A percentile compares a stretch with the other conserved stretches of the same genome.
These are phyloP conservation scores for Amphiprion percula DNA, from an alignment of 2,113 vertebrate genomes.

Conservation along the genomic window DNA sequence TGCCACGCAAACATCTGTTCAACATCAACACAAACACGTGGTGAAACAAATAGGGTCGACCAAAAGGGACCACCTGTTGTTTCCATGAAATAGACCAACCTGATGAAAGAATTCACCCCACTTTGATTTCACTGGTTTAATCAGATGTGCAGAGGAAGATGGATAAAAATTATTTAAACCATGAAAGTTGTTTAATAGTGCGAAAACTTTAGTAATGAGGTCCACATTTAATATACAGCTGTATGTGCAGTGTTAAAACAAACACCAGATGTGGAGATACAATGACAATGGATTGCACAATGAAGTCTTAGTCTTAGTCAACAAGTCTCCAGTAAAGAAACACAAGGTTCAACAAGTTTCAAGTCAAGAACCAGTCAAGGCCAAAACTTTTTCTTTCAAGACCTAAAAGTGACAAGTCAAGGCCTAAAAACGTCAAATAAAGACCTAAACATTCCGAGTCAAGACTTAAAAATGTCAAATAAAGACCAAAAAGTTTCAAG, in stretches of 20 bases:
- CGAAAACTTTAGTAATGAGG: not conserved
- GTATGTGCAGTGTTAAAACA: not conserved
- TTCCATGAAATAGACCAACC: constrained; percentile 14
- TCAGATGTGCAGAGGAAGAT: constrained; percentile 7
- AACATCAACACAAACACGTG: constrained; percentile 10
- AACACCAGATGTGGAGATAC: not conserved
- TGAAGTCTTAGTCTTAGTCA: too few relatives aligned
- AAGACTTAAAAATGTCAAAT: too few relatives aligned
- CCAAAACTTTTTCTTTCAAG: too few relatives aligned
- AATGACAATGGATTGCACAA: too few relatives aligned
- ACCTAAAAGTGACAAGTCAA: too few relatives aligned
- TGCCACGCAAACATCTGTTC: constrained; percentile 53
- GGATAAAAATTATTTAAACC: not conserved
- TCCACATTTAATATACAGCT: not conserved
- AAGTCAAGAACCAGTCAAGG: too few relatives aligned
- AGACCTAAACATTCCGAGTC: too few relatives aligned
- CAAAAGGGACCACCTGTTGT: constrained; percentile 7
- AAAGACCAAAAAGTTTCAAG: too few relatives aligned
- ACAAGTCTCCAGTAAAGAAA: too few relatives aligned
- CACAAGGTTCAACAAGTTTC: too few relatives aligned
- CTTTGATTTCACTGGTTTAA: not conserved
- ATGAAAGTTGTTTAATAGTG: not conserved
- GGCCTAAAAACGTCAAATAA: too few relatives aligned
- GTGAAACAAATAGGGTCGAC: not conserved
- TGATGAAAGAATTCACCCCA: not conserved